Evolutionary conservation across 1,140 invertebrate genomes (phyloP), one percentile per base, ranked within the genome.

Genomic region (Eueides isabella): DNA sequence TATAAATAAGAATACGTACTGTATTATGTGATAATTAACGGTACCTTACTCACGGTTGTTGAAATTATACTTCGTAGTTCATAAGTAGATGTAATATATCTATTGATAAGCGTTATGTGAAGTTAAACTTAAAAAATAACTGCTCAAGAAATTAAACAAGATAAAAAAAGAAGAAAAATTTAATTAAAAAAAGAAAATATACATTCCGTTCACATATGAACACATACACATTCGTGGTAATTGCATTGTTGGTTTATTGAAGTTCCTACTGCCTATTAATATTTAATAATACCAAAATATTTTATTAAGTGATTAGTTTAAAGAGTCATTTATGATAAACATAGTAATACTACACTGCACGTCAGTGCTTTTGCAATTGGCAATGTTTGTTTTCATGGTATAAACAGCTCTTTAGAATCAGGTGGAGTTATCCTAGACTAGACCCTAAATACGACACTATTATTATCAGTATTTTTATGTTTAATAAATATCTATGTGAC

Each of bases 11-110:
- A 14, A 72, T 63, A 31, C 64, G 38, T 72, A 80, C 35, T 69
- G 48, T 71, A 75, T 83, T 70, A 75, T 86, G 87, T 91, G 87
- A 89, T 89, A 87, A 84, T 80, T 72, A 62, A 62, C 38, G 62
- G 65, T 72, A 78, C 72, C 35, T 68, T 83, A 88, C 84, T 86
- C 83, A 83, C 79, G 86, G 85, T 89, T 88, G 87, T 89, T 85
- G 48, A 80, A 84, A 71, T 78, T 76, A 68, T 80, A 73, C 63
- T 35, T 77, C 63, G 38, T 77, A 80, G 73, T 73, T 75, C 65
- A 65, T 55, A 62, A 62, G 73, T 75, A 67, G 64, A 63, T 26
- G 29, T 72, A 71, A 55, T 29, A 30, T 62, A 62, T 61, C 35
- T 14, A 30, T 11, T 6, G 9, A 48, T 55, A 67, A 73, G 66